Evolutionary conservation across 2,113 vertebrate species (phyloP).

Genomic region (Lucifuga dentata): DNA sequence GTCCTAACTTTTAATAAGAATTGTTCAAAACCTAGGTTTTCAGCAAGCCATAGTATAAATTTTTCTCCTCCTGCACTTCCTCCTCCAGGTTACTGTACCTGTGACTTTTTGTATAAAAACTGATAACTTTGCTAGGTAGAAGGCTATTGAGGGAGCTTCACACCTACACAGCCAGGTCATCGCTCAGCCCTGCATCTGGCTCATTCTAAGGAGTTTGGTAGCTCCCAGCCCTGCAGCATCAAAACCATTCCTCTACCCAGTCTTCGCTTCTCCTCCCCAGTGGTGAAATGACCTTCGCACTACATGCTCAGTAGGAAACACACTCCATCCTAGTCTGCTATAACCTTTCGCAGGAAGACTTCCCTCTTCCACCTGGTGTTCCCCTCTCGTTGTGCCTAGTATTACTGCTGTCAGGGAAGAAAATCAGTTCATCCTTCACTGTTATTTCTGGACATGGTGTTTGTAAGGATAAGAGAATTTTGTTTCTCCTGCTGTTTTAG

Average conservation of each 20-base stretch:
- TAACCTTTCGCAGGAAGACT: background rate
- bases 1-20: too few species aligned
- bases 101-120: background rate
- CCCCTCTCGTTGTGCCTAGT: too few species aligned
- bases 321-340: background rate
- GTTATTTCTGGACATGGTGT: too few species aligned
- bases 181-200: too few species aligned
- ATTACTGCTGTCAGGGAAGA: too few species aligned
- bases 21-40: too few species aligned
- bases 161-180: constrained; percentile 12
- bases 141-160: constrained; percentile 11
- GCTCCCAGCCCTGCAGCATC: constrained; percentile 4
- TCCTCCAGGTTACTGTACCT: background rate
- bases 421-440: too few species aligned
- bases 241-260: background rate
- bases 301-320: background rate
- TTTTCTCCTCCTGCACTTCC: background rate
- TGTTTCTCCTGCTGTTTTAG: too few species aligned
- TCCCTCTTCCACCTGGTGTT: too few species aligned
- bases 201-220: background rate
- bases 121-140: background rate
- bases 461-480: too few species aligned
- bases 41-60: too few species aligned
- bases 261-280: constrained; percentile 7
- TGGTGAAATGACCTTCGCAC: constrained; percentile 22